Conservation (phyloP, 2,888 invertebrate genomes). For the Phortica magna region DNA sequence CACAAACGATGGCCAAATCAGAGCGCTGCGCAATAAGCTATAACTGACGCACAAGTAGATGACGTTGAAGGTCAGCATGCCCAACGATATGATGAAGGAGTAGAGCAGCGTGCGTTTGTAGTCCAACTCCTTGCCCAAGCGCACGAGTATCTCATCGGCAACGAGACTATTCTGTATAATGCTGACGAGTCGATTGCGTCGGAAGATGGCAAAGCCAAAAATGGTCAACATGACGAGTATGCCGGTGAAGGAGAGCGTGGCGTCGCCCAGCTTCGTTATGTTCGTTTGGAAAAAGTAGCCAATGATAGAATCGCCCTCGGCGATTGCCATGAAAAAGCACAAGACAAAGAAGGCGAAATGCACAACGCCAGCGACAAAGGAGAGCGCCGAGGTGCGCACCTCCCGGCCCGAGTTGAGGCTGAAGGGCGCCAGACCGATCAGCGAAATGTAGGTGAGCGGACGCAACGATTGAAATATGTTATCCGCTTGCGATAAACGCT, state of each 20-base stretch:
- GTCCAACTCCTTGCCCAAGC: slow-evolving; percentile 71
- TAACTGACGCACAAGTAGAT: slow-evolving; percentile 74
- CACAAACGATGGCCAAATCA: slow-evolving; percentile 73
- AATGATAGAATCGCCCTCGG: slow-evolving; percentile 74
- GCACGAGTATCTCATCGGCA: slow-evolving; percentile 72
- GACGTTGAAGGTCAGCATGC: slow-evolving; percentile 72
- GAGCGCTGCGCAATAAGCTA: slow-evolving; percentile 66
- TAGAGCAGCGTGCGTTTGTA: slow-evolving; percentile 69
- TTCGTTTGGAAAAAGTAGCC: slow-evolving; percentile 77
- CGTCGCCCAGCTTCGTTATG: slow-evolving; percentile 74
- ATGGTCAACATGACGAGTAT: slow-evolving; percentile 74
- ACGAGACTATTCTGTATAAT: slow-evolving; percentile 70
- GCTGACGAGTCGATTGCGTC: slow-evolving; percentile 61
- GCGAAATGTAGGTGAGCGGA: slow-evolving; percentile 71
- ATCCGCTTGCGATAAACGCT: slow-evolving; percentile 72
- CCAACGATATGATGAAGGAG: slow-evolving; percentile 68
- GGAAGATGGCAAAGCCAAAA: slow-evolving; percentile 72
- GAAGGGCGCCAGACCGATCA: slow-evolving; percentile 74
- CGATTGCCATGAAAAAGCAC: slow-evolving; percentile 66
- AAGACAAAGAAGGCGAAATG: slow-evolving; percentile 71
- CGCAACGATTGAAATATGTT: slow-evolving; percentile 75
- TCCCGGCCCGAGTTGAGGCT: slow-evolving; percentile 69
- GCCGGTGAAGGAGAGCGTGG: slow-evolving; percentile 70
- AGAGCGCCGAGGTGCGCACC: slow-evolving; percentile 70
- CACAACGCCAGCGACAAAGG: slow-evolving; percentile 67